Conservation (phyloP, 2,113 vertebrate species). For the Hypanus sabinus region DNA sequence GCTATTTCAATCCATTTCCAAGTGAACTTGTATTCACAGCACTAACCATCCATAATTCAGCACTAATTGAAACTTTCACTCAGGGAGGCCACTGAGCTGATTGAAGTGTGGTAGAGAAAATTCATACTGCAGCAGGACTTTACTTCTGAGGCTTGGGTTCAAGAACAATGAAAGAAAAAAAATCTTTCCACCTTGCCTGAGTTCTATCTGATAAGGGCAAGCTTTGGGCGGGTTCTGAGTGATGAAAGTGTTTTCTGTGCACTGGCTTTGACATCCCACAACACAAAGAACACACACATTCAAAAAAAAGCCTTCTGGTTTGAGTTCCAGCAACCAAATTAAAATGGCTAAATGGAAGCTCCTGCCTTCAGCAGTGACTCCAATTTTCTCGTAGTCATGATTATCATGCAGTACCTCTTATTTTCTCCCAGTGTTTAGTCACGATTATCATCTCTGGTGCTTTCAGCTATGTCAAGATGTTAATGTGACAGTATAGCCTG, state of each 20-base stretch:
- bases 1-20: neutral
- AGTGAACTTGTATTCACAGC: neutral
- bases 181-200: neutral
- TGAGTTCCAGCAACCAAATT: neutral
- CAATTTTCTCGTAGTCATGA: neutral
- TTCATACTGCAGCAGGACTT: neutral
- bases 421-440: neutral
- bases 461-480: neutral
- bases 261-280: neutral
- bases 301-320: neutral
- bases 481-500: neutral
- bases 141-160: neutral
- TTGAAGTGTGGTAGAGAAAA: neutral
- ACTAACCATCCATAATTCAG: conserved; percentile 19
- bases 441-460: neutral
- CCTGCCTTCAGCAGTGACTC: neutral
- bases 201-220: neutral
- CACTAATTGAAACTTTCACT: conserved; percentile 27
- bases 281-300: neutral
- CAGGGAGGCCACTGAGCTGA: neutral
- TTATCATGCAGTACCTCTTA: neutral
- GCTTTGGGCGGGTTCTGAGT: neutral
- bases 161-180: neutral
- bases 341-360: neutral
- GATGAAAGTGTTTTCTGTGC: neutral